Percentiles rank a stretch among this genome's conserved stretches.
Evolutionary conservation across 2,113 vertebrate species (phyloP).

Genomic region (Pseudolaguvia tuberculata): DNA sequence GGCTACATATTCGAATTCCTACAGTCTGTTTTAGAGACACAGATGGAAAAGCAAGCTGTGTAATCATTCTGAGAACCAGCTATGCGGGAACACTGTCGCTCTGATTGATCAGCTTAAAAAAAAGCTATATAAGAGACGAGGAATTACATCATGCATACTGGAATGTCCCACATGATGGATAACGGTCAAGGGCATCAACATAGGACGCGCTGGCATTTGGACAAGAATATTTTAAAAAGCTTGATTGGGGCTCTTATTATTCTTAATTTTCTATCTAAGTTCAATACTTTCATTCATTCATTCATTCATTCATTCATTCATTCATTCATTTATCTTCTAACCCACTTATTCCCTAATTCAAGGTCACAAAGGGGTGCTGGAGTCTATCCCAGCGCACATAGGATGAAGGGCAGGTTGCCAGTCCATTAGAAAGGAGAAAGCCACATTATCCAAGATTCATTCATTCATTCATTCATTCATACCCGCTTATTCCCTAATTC

Average conservation of each 20-base stretch:
- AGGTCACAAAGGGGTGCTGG: no score
- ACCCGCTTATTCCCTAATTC: no score
- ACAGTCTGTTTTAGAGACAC: conserved; percentile 35
- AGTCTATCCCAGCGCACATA: no score
- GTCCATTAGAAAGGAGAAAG: no score
- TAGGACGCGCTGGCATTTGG: conserved; percentile 9
- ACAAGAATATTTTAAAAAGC: conserved; percentile 27
- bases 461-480: no score
- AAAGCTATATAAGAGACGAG: conserved; percentile 10
- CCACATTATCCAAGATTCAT: no score
- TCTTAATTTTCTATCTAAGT: no score
- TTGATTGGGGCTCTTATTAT: conserved; percentile 20
- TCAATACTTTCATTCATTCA: no score
- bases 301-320: no score
- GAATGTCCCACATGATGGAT: conserved; percentile 34
- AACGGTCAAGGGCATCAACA: conserved; percentile 21
- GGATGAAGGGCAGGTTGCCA: no score
- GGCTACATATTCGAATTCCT: conserved; percentile 25
- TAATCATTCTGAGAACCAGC: conserved; percentile 38
- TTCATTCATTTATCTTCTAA: no score
- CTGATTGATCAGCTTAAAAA: conserved; percentile 37
- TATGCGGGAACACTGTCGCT: conserved; percentile 15
- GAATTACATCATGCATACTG: conserved; percentile 28
- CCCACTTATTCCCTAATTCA: no score
- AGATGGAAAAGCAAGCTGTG: conserved; percentile 37